A percentile compares a stretch with the other conserved stretches of the same genome.
Conservation (phyloP, 2,888 invertebrate species). For the Troides oblongomaculatus region DNA sequence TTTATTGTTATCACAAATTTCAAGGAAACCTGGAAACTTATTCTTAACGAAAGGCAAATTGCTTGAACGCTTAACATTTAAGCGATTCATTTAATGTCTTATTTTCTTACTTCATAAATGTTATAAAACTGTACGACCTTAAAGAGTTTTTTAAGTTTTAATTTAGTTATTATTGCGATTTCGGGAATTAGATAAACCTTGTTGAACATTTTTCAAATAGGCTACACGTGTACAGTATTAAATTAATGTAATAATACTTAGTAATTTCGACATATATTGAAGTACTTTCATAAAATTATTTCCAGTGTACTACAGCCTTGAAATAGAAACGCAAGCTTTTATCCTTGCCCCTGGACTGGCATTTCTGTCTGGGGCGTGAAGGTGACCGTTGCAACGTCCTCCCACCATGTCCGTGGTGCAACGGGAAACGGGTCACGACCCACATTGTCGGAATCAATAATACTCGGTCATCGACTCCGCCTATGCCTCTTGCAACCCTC, state of each 20-base stretch:
- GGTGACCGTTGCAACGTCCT: constrained; percentile 50
- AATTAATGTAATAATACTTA: neutral
- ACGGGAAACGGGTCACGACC: constrained; percentile 75
- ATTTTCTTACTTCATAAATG: neutral
- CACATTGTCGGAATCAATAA: constrained; percentile 75
- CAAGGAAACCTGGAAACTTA: constrained; percentile 16
- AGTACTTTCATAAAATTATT: neutral
- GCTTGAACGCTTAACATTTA: constrained; percentile 5
- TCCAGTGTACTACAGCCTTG: neutral
- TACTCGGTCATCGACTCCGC: constrained; percentile 77
- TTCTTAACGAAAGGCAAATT: constrained; percentile 1
- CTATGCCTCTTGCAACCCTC: constrained; percentile 53
- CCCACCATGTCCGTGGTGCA: constrained; percentile 56
- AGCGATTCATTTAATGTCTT: constrained; percentile 26
- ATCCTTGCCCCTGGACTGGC: constrained; percentile 22
- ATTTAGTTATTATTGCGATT: neutral
- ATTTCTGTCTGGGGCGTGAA: constrained; percentile 30
- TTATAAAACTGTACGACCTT: neutral
- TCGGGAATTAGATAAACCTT: neutral
- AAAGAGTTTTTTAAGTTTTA: neutral
- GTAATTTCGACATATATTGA: neutral
- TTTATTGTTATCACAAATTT: constrained; percentile 10
- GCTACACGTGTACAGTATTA: neutral
- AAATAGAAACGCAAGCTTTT: constrained; percentile 11
- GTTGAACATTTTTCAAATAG: too few species aligned